These are phyloP conservation scores for Betta splendens DNA, from an alignment of 2,797 vertebrate genomes.

Conservation along the genomic window DNA sequence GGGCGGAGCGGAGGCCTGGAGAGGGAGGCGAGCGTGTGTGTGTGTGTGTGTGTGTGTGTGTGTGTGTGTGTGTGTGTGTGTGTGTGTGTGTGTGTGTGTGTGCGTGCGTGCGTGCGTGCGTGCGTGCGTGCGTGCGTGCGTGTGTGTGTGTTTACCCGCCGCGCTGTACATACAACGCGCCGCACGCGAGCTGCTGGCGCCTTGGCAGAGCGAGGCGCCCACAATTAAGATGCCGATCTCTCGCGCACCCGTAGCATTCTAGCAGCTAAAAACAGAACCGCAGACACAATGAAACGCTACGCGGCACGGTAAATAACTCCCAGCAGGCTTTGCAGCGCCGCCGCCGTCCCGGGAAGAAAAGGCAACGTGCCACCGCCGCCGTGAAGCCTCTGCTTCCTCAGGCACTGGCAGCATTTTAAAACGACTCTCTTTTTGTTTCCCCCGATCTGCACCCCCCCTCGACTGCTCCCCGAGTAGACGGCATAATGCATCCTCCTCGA, in stretches of 20 bases:
- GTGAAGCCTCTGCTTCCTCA: constrained; percentile 62
- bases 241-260: constrained; percentile 34
- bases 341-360: constrained; percentile 61
- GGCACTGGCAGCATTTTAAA: constrained; percentile 67
- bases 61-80: no score
- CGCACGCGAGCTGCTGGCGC: constrained; percentile 52
- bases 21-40: constrained; percentile 48
- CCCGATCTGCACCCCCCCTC: constrained; percentile 34
- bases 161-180: constrained; percentile 52
- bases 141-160: constrained; percentile 61
- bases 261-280: constrained; percentile 39
- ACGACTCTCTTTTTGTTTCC: constrained; percentile 62
- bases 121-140: no score
- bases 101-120: no score
- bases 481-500: constrained; percentile 69
- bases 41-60: no score
- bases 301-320: constrained; percentile 58
- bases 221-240: constrained; percentile 68
- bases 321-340: constrained; percentile 51
- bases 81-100: no score
- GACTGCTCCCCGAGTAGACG: constrained; percentile 50
- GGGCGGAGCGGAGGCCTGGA: constrained; percentile 37
- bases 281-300: constrained; percentile 42
- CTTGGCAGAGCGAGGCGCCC: constrained; percentile 59
- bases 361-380: constrained; percentile 56